Base-by-base conservation (phyloP, 2,888 invertebrate species). In the Chaitophorus viminalis region DNA sequence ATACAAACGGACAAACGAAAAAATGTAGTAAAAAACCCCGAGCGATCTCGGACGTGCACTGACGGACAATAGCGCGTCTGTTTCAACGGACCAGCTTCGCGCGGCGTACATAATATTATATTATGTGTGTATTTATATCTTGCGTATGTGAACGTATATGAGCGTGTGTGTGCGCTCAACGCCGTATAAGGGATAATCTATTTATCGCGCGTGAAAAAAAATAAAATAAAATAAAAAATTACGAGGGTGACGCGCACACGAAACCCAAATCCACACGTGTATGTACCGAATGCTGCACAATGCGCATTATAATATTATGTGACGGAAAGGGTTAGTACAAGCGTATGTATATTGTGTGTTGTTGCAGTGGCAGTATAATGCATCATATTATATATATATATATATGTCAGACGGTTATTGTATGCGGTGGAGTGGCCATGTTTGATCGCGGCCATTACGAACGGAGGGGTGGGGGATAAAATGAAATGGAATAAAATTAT, bases 361-460 rank as follows among this genome's bases (percentile, higher is more conserved):
- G 21, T 4, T 9, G 60, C 29, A 6, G 68, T 5, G 29, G 14
- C 29, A 8, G n/a, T 6, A 8, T n/a, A 9, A 68, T 29, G n/a
- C n/a, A n/a, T n/a, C n/a, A n/a, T n/a, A n/a, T n/a, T n/a, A n/a
- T n/a, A n/a, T n/a, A n/a, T n/a, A n/a, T n/a, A n/a, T n/a, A n/a
- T n/a, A n/a, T n/a, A n/a, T n/a, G n/a, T n/a, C n/a, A n/a, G n/a
- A n/a, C n/a, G n/a, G n/a, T n/a, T n/a, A n/a, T n/a, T n/a, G n/a
- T n/a, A n/a, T n/a, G n/a, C n/a, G n/a, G 8, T n/a, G 65, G 70
- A 70, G 70, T 70, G 17, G 70, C 70, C 70, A 70, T 70, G 70
- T 70, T 70, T 29, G 70, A 70, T 60, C 29, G 70, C 60, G 60
- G 60, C 60, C 60, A 60, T 60, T 29, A 3, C 29, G 29, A 11